Percentiles rank a stretch among this genome's conserved stretches.
Evolutionary conservation across 2,113 vertebrate species (phyloP).

Genomic region (Odontesthes bonariensis): DNA sequence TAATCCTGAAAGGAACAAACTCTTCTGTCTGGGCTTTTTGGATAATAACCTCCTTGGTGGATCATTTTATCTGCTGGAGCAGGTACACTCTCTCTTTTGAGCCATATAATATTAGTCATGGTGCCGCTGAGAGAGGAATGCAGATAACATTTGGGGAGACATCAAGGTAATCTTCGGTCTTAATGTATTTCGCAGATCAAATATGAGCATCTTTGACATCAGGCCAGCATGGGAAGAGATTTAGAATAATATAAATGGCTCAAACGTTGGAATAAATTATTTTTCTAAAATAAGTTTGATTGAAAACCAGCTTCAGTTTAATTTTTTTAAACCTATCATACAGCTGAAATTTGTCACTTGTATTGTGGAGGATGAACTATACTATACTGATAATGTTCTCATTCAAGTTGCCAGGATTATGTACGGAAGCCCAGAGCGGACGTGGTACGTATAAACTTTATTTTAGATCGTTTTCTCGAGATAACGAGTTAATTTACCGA

Average conservation of each 20-base stretch:
- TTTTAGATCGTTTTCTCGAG: too few relatives aligned
- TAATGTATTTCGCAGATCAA: slow-evolving; percentile 31
- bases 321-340: not conserved
- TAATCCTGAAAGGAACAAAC: not conserved
- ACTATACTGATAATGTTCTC: too few relatives aligned
- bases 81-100: too few relatives aligned
- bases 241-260: slow-evolving; percentile 3
- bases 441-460: too few relatives aligned
- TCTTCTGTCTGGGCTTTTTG: not conserved
- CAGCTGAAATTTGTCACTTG: not conserved
- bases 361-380: too few relatives aligned
- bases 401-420: too few relatives aligned
- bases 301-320: not conserved
- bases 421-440: too few relatives aligned
- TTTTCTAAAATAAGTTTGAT: not conserved
- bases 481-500: too few relatives aligned
- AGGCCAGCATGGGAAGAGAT: not conserved
- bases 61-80: not conserved
- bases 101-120: not conserved
- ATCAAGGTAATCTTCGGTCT: not conserved
- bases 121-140: not conserved
- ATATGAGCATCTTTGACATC: slow-evolving; percentile 18
- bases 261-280: not conserved
- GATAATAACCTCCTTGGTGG: too few relatives aligned
- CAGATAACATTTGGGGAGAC: not conserved